These are phyloP conservation scores for Brachypodius melanocephalos DNA, from an alignment of 2,113 vertebrate genomes.

Conservation along the genomic window DNA sequence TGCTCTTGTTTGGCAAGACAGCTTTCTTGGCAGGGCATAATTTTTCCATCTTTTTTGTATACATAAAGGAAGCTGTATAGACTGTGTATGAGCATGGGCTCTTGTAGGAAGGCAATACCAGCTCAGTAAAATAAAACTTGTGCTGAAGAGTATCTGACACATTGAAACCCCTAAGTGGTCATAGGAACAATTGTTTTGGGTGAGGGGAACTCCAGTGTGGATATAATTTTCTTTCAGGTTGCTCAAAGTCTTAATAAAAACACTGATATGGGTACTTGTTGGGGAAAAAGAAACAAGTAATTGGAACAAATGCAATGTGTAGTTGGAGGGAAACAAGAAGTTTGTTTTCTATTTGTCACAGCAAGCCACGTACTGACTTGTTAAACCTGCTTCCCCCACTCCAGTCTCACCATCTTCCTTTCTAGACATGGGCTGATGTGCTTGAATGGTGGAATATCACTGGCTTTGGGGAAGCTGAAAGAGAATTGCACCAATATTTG, in stretches of 20 bases:
- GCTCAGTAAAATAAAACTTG: background rate
- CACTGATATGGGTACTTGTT: background rate
- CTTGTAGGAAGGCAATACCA: background rate
- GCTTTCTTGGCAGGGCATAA: background rate
- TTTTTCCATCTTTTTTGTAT: slow-evolving; percentile 13
- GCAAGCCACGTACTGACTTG: background rate
- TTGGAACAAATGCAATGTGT: background rate
- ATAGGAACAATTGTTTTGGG: background rate
- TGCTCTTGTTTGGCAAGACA: background rate
- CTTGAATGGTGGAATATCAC: background rate
- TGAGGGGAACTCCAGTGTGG: background rate
- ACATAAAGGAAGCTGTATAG: background rate
- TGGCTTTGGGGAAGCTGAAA: background rate
- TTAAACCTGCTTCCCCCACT: background rate
- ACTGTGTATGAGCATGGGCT: background rate
- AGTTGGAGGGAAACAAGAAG: background rate
- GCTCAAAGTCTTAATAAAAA: background rate
- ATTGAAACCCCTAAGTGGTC: accelerated
- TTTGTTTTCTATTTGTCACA: background rate
- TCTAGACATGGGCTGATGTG: background rate
- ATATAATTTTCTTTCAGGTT: background rate
- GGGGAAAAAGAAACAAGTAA: background rate
- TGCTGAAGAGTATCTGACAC: background rate
- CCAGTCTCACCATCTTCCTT: background rate
- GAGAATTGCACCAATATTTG: background rate